Evolutionary conservation across 1,140 invertebrate species (phyloP).

Genomic region (Acromyrmex heyeri): DNA sequence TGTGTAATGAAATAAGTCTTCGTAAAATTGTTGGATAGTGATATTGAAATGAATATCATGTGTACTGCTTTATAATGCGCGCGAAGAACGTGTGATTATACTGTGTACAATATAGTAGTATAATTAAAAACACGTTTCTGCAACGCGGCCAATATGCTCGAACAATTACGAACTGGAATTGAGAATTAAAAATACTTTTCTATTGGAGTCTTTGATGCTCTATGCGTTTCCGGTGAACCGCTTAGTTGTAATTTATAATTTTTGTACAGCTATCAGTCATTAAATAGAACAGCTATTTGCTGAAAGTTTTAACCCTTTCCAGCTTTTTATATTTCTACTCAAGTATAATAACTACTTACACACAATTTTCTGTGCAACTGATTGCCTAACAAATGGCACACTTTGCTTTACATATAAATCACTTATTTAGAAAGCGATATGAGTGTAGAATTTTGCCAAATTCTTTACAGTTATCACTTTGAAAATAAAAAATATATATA

Average conservation of each 20-base stretch:
- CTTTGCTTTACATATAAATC: slow-evolving; percentile 12
- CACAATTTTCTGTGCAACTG: background rate
- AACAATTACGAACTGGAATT: slow-evolving; percentile 62
- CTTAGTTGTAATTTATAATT: slow-evolving; percentile 7
- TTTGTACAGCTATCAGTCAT: slow-evolving; percentile 42
- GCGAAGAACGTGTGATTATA: background rate
- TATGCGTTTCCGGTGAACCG: slow-evolving; percentile 6
- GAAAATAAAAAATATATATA: slow-evolving; percentile 7
- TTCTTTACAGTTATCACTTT: background rate
- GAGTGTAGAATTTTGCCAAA: background rate
- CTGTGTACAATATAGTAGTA: slow-evolving; percentile 32
- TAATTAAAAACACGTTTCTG: slow-evolving; percentile 11
- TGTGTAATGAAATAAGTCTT: slow-evolving; percentile 50
- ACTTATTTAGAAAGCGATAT: slow-evolving; percentile 24
- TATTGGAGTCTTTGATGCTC: slow-evolving; percentile 47
- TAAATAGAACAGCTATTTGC: slow-evolving; percentile 15
- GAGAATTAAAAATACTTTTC: slow-evolving; percentile 65
- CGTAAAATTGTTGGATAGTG: slow-evolving; percentile 42
- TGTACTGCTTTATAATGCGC: slow-evolving; percentile 42
- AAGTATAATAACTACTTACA: slow-evolving; percentile 10
- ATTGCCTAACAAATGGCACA: slow-evolving; percentile 26
- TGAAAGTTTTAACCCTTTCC: slow-evolving; percentile 48
- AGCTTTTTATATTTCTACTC: slow-evolving; percentile 32
- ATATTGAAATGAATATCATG: slow-evolving; percentile 45
- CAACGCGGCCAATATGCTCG: background rate